Evolutionary conservation across 1,140 invertebrate genomes (phyloP).

Genomic region (Aleiodes sp.): DNA sequence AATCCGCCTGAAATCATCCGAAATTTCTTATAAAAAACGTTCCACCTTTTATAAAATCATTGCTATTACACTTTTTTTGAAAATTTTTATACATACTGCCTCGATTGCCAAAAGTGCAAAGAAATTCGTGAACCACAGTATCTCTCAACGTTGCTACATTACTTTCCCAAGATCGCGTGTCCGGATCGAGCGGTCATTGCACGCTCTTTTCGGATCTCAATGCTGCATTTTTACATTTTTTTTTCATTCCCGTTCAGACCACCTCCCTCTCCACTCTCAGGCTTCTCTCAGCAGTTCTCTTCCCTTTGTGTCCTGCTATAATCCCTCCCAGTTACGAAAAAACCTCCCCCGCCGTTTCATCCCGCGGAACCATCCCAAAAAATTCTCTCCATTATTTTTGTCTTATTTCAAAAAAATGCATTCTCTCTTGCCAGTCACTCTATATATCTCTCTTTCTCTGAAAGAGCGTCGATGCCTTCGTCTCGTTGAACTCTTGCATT

Average conservation of each 20-base stretch:
- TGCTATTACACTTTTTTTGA: too few species aligned
- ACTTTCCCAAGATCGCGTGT: constrained; percentile 40
- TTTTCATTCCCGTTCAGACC: constrained; percentile 31
- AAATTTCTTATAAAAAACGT: too few species aligned
- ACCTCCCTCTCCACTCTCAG: constrained; percentile 12
- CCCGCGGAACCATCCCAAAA: not conserved
- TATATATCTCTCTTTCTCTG: constrained; percentile 24
- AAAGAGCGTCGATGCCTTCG: not conserved
- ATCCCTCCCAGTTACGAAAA: constrained; percentile 8
- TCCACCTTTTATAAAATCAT: too few species aligned
- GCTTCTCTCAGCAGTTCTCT: constrained; percentile 29
- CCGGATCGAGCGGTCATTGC: constrained; percentile 54
- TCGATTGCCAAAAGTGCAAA: too few species aligned
- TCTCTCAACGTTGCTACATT: constrained; percentile 16
- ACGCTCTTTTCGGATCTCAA: constrained; percentile 52
- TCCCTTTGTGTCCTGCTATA: constrained; percentile 8
- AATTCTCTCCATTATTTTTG: constrained; percentile 16
- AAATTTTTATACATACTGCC: too few species aligned
- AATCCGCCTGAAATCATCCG: too few species aligned
- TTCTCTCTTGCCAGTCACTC: constrained; percentile 18
- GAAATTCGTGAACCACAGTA: not conserved
- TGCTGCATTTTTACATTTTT: constrained; percentile 44
- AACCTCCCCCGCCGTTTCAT: constrained; percentile 21
- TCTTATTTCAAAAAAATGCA: not conserved
- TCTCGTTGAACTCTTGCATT: constrained; percentile 44